A percentile compares a stretch with the other conserved stretches of the same genome.
Conservation (phyloP, 2,113 vertebrate species). For the Rhabdomys dilectus region DNA sequence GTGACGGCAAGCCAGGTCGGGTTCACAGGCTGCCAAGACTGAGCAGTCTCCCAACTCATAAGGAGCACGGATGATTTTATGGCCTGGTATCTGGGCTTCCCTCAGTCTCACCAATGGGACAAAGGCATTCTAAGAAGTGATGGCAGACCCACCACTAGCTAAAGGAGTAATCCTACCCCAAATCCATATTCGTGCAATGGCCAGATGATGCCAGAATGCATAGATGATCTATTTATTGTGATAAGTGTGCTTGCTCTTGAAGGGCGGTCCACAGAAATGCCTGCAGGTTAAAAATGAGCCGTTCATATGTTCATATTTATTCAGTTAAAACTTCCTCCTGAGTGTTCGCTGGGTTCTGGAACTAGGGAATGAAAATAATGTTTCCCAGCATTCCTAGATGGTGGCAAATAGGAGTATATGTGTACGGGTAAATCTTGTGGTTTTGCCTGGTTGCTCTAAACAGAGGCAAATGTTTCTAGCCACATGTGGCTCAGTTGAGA, state of each 20-base stretch:
- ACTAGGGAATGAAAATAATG: background rate
- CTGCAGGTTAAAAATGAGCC: background rate
- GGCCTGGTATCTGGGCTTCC: background rate
- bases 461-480: constrained; percentile 1
- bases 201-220: background rate
- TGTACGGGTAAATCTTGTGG: background rate
- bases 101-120: background rate
- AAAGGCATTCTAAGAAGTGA: background rate
- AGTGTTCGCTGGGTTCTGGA: background rate
- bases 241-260: background rate
- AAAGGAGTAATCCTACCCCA: background rate
- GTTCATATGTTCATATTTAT: background rate
- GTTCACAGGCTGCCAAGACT: background rate
- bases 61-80: background rate
- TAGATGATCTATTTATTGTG: background rate
- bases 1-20: background rate
- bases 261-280: background rate
- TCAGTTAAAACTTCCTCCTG: background rate
- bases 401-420: background rate
- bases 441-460: background rate
- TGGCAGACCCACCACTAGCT: background rate
- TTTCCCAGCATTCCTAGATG: background rate
- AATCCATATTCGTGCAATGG: background rate
- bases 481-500: background rate
- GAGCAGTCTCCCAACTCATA: background rate